Percentiles rank a stretch among this genome's conserved stretches.
Conservation (phyloP, 2,797 vertebrate species). For the Danio tinwini region DNA sequence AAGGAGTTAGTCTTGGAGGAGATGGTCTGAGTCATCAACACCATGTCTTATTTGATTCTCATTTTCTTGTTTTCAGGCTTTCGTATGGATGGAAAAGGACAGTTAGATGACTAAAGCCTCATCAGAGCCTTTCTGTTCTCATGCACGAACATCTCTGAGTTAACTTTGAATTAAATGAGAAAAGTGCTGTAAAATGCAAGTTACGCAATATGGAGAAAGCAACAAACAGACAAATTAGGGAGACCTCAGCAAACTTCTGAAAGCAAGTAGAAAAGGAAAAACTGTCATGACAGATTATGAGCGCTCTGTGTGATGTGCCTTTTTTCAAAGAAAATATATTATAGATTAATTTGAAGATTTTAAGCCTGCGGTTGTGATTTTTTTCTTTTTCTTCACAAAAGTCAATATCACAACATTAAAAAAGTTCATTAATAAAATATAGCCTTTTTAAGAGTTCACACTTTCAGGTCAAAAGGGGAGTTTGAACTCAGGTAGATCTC, state of each 20-base stretch:
- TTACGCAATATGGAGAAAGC: background rate
- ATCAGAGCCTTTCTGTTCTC: background rate
- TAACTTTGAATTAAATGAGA: background rate
- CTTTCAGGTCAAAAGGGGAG: no score
- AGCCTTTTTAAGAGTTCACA: no score
- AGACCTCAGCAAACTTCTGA: background rate
- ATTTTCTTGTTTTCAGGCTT: background rate
- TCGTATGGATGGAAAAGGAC: background rate
- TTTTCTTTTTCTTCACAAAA: background rate
- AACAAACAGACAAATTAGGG: conserved; percentile 4
- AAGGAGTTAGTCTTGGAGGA: background rate
- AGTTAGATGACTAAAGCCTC: conserved; percentile 16
- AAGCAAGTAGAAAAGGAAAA: background rate
- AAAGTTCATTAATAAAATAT: background rate
- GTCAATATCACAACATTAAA: background rate
- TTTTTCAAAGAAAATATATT: background rate
- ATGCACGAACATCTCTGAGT: background rate
- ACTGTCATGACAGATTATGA: background rate
- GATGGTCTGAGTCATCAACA: background rate
- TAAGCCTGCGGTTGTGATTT: background rate
- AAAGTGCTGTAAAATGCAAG: background rate
- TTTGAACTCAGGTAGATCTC: no score
- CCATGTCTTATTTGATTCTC: background rate
- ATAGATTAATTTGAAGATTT: background rate
- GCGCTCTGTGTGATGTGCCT: background rate